A percentile compares a stretch with the other conserved stretches of the same genome.
Conservation (phyloP, 2,888 invertebrate genomes). For the Antitype chi region DNA sequence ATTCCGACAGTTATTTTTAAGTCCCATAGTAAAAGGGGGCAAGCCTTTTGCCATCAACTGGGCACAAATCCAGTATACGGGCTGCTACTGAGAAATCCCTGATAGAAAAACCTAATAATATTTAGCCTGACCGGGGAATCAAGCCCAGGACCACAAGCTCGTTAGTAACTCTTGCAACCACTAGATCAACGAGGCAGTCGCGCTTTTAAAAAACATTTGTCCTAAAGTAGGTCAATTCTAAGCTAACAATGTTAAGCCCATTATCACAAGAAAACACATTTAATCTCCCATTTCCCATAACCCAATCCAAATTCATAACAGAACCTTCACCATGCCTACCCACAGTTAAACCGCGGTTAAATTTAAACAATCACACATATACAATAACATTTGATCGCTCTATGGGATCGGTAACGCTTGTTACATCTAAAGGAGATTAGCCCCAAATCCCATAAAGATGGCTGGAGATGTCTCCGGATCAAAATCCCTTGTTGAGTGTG, state of each 20-base stretch:
- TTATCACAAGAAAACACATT: not conserved
- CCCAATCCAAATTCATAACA: not conserved
- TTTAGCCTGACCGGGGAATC: not conserved
- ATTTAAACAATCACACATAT: constrained; percentile 47
- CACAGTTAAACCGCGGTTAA: constrained; percentile 7
- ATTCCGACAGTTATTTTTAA: no score
- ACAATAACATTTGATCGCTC: constrained; percentile 45
- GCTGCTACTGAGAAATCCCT: not conserved
- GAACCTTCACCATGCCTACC: not conserved
- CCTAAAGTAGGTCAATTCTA: not conserved
- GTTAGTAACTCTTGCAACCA: not conserved
- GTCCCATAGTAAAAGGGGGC: no score
- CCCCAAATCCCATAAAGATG: constrained; percentile 75
- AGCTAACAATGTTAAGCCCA: not conserved
- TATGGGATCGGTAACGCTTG: constrained; percentile 58
- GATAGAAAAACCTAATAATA: not conserved
- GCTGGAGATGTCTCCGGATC: constrained; percentile 67
- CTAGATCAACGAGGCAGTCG: not conserved
- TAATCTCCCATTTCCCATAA: not conserved
- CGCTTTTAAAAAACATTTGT: not conserved
- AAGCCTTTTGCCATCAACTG: no score
- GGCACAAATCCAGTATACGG: no score
- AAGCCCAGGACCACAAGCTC: not conserved
- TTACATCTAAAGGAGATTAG: constrained; percentile 70
- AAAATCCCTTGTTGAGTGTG: constrained; percentile 63